phyloP scores from a whole-genome alignment of 1,140 invertebrate species.

The Drosophila bocqueti region DNA sequence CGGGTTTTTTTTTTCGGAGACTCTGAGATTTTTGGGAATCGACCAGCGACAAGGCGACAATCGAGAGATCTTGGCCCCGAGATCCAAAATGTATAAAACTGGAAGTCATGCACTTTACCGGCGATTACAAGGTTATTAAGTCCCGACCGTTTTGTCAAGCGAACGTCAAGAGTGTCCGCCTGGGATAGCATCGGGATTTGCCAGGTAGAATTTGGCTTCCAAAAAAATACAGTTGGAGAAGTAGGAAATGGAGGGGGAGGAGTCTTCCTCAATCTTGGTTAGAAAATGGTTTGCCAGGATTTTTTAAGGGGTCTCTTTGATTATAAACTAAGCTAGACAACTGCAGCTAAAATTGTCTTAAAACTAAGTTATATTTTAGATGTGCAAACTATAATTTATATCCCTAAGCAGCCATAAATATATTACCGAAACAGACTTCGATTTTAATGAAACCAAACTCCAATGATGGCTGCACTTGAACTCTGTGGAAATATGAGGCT shows the following conservation, averaged over 20 bases:
- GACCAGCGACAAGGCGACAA: conserved; percentile 2
- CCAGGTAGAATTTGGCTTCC: conserved; percentile 19
- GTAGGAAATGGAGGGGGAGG: background rate
- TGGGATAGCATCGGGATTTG: conserved; percentile 9
- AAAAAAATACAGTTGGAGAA: too few relatives aligned
- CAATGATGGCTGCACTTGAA: background rate
- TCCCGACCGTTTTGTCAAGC: conserved; percentile 54
- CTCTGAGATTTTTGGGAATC: background rate
- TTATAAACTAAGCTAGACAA: too few relatives aligned
- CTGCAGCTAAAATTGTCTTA: too few relatives aligned
- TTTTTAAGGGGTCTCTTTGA: too few relatives aligned
- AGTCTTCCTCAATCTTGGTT: background rate
- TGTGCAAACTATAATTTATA: background rate
- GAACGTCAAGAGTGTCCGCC: conserved; percentile 9
- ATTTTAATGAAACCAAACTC: background rate
- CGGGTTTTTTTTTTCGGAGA: background rate
- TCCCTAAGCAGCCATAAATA: too few relatives aligned
- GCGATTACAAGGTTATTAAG: conserved; percentile 53
- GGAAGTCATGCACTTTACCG: conserved; percentile 74
- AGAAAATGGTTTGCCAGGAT: background rate
- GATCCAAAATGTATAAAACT: conserved; percentile 46
- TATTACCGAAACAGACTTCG: too few relatives aligned
- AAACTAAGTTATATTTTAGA: background rate
- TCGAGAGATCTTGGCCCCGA: background rate
- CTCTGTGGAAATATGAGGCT: background rate